Base-by-base conservation (phyloP, 2,888 invertebrate species). In the Diabrotica balteata region DNA sequence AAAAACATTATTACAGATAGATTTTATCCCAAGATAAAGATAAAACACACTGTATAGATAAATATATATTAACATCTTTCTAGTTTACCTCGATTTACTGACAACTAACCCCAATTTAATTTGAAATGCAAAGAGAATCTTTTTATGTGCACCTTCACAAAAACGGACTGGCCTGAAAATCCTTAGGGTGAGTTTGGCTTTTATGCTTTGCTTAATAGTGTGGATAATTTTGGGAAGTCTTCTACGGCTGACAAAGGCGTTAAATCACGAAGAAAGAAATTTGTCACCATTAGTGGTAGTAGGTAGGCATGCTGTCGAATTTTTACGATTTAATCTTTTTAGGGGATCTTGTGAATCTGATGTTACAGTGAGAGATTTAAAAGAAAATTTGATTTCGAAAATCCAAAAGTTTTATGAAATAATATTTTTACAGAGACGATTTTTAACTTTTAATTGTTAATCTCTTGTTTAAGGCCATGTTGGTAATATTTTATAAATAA, bases 161-260 rank as follows among this genome's bases (percentile, higher is more conserved):
- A 55, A 45, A 45, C 55, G 47, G 47, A 55, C 50, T 44, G 63
- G 47, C 47, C 63, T 45, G 47, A 47, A 55, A 51, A 46, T 63
- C 63, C 55, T 63, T 55, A 49, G 63, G 63, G 63, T 63, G 44
- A 53, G 63, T 32, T 62, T 54, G 54, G 52, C 63, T 52, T 63
- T 63, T 50, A 63, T 63, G 54, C 46, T 46, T 43, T 54, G 55
- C 49, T 47, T 63, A 63, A 62, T 47, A 66, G 63, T 63, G 67
- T 59, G 63, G 59, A 68, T 70, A 70, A 70, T 68, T 67, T 67
- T 57, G 32, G 45, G 61, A 47, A 47, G 53, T 58, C 52, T 45
- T 66, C 54, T 58, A 57, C 46, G 46, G 57, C 8, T 45, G 11
- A 66, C 66, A 62, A 66, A 62, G 32, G 66, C 57, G 53, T 58